Conservation (phyloP, 2,797 vertebrate species). For the Catostomus latipinnis region DNA sequence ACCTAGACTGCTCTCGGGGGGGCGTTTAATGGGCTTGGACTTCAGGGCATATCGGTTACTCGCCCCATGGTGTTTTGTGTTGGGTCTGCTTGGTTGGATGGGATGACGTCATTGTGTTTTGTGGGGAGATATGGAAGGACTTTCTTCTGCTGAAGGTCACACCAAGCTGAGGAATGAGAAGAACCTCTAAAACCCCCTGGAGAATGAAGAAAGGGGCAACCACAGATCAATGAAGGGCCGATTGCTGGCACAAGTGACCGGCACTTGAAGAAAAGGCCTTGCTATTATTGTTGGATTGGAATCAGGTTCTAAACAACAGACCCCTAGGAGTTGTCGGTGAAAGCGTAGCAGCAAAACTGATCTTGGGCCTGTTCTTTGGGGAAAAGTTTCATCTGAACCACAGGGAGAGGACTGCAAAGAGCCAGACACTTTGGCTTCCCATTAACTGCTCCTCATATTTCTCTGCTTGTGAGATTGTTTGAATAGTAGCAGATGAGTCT, state of each 20-base stretch:
- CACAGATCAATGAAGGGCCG: conserved; percentile 77
- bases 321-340: conserved; percentile 40
- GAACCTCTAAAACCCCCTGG: conserved; percentile 65
- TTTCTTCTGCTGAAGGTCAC: conserved; percentile 77
- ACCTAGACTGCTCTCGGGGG: conserved; percentile 21
- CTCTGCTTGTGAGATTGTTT: conserved; percentile 43
- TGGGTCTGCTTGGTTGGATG: conserved; percentile 62
- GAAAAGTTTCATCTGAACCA: conserved; percentile 46
- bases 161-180: conserved; percentile 64
- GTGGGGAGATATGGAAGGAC: conserved; percentile 58
- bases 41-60: conserved; percentile 59
- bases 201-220: conserved; percentile 63
- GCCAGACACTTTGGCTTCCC: conserved; percentile 57
- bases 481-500: conserved; percentile 50
- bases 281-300: conserved; percentile 56
- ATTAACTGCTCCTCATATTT: conserved; percentile 61
- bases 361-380: conserved; percentile 51
- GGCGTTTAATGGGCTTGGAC: conserved; percentile 59
- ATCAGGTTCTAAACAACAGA: conserved; percentile 61
- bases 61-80: conserved; percentile 59
- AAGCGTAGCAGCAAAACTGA: conserved; percentile 37
- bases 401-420: conserved; percentile 42
- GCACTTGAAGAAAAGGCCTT: conserved; percentile 62
- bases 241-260: conserved; percentile 61
- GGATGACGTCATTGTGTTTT: conserved; percentile 74